Evolutionary conservation across 1,140 invertebrate species (phyloP).

Genomic region (Drosophila parabipectinata): DNA sequence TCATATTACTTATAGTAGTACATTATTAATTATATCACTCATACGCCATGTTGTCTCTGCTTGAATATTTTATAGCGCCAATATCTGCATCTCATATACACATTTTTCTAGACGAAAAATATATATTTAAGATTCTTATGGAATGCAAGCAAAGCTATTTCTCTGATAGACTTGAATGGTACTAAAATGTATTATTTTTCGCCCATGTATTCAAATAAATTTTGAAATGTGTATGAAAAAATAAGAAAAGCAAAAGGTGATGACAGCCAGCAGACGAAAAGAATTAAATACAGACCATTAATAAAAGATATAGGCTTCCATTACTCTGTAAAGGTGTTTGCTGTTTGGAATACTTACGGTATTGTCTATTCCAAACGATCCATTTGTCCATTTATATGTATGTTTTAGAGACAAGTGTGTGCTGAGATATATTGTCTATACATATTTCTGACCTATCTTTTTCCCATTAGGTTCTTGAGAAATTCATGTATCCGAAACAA

Average conservation of each 20-base stretch:
- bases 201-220: too few species aligned
- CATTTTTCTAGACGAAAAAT: neutral
- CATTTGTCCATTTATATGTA: slow-evolving; percentile 26
- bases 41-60: slow-evolving; percentile 1
- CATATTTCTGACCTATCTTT: slow-evolving; percentile 28
- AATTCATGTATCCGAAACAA: neutral
- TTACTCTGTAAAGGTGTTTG: slow-evolving; percentile 35
- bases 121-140: neutral
- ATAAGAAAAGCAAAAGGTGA: slow-evolving; percentile 21
- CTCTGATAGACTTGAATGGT: neutral
- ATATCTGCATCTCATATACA: slow-evolving; percentile 1
- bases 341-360: slow-evolving; percentile 33
- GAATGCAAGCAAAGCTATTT: neutral
- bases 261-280: slow-evolving; percentile 27
- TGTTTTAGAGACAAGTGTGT: slow-evolving; percentile 27
- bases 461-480: slow-evolving; percentile 6
- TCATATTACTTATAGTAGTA: too few species aligned
- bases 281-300: slow-evolving; percentile 30
- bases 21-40: slow-evolving; percentile 1
- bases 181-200: neutral
- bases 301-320: slow-evolving; percentile 45
- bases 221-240: slow-evolving; percentile 5
- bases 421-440: slow-evolving; percentile 5
- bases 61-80: neutral
- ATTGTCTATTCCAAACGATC: slow-evolving; percentile 21